phyloP scores from a whole-genome alignment of 2,888 invertebrate species.

The Omphaloscelis lunosa region DNA sequence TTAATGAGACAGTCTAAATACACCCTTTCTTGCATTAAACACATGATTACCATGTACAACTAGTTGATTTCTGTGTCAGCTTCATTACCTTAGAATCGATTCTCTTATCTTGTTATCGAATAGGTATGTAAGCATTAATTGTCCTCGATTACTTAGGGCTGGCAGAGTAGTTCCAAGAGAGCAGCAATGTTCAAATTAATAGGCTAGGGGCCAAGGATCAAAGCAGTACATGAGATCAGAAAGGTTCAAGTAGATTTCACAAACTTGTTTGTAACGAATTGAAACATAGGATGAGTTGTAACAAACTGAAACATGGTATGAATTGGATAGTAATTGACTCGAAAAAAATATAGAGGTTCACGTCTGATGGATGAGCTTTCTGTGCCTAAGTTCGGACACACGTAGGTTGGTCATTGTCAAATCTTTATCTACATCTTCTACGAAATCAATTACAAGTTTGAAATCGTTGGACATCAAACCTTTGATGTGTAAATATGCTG shows the following conservation, averaged over 20 bases:
- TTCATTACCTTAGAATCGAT: constrained; percentile 63
- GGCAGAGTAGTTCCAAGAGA: not conserved
- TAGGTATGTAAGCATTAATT: constrained; percentile 48
- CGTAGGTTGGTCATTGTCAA: not conserved
- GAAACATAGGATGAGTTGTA: too few relatives aligned
- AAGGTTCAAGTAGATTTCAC: not conserved
- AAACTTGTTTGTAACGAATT: not conserved
- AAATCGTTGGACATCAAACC: not conserved
- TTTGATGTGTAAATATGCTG: too few relatives aligned
- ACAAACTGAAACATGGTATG: too few relatives aligned
- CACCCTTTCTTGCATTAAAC: constrained; percentile 32
- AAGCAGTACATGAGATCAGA: not conserved
- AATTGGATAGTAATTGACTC: not conserved
- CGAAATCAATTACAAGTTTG: not conserved
- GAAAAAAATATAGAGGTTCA: not conserved
- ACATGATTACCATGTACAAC: constrained; percentile 60
- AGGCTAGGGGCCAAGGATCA: too few relatives aligned
- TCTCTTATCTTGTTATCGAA: constrained; percentile 61
- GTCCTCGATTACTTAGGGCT: constrained; percentile 57
- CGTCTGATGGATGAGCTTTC: not conserved
- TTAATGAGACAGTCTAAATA: constrained; percentile 24
- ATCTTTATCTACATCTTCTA: not conserved
- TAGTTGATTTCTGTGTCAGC: constrained; percentile 63
- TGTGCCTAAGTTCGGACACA: not conserved
- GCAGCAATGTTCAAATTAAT: not conserved